Base-by-base conservation (phyloP, 2,797 vertebrate genomes). In the Protonibea diacanthus region DNA sequence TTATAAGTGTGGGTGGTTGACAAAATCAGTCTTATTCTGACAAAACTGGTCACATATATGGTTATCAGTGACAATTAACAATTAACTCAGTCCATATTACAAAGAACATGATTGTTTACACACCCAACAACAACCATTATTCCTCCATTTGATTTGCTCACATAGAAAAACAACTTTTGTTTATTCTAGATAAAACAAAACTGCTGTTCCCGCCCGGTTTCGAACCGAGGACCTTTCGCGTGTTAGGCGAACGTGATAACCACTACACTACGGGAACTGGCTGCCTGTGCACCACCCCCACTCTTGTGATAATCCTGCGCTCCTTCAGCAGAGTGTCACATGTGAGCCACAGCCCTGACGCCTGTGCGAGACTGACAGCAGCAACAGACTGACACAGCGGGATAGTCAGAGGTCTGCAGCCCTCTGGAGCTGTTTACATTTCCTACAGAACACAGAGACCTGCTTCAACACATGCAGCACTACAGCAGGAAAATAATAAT, bases 211-310 rank as follows among this genome's bases (percentile, higher is more conserved):
- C n/a, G 76, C 90, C 84, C 87, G 52, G 89, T 90, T 64, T 92
- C 84, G 71, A 92, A 90, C 89, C 65, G 75, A 74, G 87, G 86
- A 91, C 89, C 88, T 89, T 90, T 91, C 83, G 84, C 77, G 70
- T 89, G 91, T 92, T 87, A 89, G 88, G 88, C 71, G 63, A 92
- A 91, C 55, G 81, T 91, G 89, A 92, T 91, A 88, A 92, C 88
- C 86, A 90, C 90, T 89, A 90, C 86, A 91, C 83, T 90, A 92
- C 74, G 42, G 88, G 88, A 92, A 90, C 88, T 78, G 65, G 29
- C 75, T 83, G 49, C 0, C 0, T 1, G 0, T 0, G 0, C 0
- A 0, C 0, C 0, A 0, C 0, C 2, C 15, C 18, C 0, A 0
- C 20, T 14, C 7, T 8, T 1, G 3, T 67, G 0, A 78, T 45